Evolutionary conservation across 1,140 invertebrate species (phyloP).

Genomic region (Epicauta chinensis): DNA sequence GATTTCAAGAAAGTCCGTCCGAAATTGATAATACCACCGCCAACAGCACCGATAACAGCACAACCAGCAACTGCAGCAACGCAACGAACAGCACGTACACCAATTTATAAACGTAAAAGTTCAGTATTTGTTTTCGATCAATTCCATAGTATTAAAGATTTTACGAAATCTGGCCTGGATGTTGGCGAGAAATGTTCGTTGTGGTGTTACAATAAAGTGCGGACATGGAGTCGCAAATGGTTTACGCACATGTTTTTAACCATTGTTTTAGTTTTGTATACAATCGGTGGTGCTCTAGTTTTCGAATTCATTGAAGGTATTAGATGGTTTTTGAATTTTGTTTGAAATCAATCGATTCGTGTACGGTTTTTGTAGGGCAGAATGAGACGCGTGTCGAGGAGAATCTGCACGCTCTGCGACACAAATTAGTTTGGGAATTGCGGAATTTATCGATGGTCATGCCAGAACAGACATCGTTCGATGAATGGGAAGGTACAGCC

Average conservation of each 20-base stretch:
- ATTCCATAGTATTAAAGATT: conserved; percentile 36
- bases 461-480: conserved; percentile 34
- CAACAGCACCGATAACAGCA: conserved; percentile 11
- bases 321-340: conserved; percentile 26
- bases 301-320: conserved; percentile 73
- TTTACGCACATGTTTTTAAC: conserved; percentile 83
- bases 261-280: conserved; percentile 69
- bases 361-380: conserved; percentile 29
- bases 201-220: conserved; percentile 72
- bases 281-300: conserved; percentile 66
- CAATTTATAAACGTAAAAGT: conserved; percentile 1
- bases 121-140: conserved; percentile 9
- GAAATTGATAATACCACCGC: conserved; percentile 27
- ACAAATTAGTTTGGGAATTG: conserved; percentile 35
- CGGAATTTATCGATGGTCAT: conserved; percentile 25
- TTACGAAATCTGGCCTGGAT: conserved; percentile 67
- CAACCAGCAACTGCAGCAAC: not conserved
- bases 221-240: conserved; percentile 71
- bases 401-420: conserved; percentile 47
- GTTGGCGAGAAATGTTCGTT: conserved; percentile 71
- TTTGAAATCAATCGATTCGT: not conserved
- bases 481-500: conserved; percentile 44
- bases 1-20: conserved; percentile 22
- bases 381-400: conserved; percentile 47
- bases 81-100: not conserved